Conservation (phyloP, 1,140 invertebrate species). For the Hydropsyche tenuis region DNA sequence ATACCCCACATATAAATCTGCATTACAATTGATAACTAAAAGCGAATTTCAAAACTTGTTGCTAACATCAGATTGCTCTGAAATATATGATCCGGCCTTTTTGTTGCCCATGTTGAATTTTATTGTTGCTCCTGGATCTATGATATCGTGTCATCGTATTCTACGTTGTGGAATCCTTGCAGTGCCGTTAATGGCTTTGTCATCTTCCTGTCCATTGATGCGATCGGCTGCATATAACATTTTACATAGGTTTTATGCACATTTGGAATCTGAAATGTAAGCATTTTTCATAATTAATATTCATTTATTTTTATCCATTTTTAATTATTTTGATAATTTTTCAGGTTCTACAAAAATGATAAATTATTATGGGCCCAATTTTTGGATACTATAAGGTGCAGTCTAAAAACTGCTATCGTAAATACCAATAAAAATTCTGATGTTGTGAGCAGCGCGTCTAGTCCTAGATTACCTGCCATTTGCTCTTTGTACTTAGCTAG, state of each 20-base stretch:
- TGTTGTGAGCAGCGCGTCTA: conserved; percentile 52
- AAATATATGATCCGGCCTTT: conserved; percentile 76
- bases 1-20: conserved; percentile 13
- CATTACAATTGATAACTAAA: conserved; percentile 3
- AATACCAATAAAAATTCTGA: conserved; percentile 42
- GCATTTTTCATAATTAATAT: conserved; percentile 45
- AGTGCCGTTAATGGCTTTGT: conserved; percentile 68
- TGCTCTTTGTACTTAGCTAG: conserved; percentile 74
- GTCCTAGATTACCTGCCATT: conserved; percentile 69
- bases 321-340: too few species aligned
- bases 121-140: conserved; percentile 69
- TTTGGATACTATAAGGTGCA: conserved; percentile 57
- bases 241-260: conserved; percentile 70
- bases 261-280: conserved; percentile 71
- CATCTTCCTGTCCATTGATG: conserved; percentile 65
- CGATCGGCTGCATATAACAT: conserved; percentile 71
- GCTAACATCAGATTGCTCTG: conserved; percentile 2
- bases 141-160: conserved; percentile 71
- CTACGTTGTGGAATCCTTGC: conserved; percentile 69
- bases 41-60: background rate
- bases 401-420: conserved; percentile 55
- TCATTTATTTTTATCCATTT: background rate
- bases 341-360: conserved; percentile 62
- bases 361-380: conserved; percentile 59
- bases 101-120: conserved; percentile 72